Percentiles rank a stretch among this genome's conserved stretches.
Evolutionary conservation across 2,113 vertebrate genomes (phyloP).

Genomic region (Gnathonemus echidnorhynchus): DNA sequence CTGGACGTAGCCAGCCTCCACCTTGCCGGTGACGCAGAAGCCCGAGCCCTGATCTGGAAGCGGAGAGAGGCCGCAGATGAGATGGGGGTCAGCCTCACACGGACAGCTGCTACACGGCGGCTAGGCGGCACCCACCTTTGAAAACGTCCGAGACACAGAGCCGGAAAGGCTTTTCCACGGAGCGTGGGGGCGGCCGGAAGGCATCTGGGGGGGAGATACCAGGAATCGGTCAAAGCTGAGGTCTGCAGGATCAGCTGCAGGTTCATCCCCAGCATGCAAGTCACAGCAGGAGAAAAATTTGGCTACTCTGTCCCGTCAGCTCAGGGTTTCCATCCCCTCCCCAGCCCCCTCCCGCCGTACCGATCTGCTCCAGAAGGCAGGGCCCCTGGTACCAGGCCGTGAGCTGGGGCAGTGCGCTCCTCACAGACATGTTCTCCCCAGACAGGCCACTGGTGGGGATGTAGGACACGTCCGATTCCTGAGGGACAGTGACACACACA

Average conservation of each 20-base stretch:
- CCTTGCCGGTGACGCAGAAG: slow-evolving; percentile 95
- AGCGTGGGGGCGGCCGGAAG: slow-evolving; percentile 85
- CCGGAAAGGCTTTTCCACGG: slow-evolving; percentile 88
- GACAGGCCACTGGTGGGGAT: slow-evolving; percentile 91
- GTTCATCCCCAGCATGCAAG: not conserved
- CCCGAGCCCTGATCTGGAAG: slow-evolving; percentile 89
- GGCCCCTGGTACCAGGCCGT: slow-evolving; percentile 85
- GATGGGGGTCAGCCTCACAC: not conserved
- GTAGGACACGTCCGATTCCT: slow-evolving; percentile 93
- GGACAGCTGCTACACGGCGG: not conserved
- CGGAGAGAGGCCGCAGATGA: not conserved
- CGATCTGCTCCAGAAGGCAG: slow-evolving; percentile 89
- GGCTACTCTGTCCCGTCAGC: not conserved
- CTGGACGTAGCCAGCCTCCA: slow-evolving; percentile 91
- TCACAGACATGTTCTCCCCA: slow-evolving; percentile 83
- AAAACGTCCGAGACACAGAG: slow-evolving; percentile 93
- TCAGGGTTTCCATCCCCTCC: not conserved
- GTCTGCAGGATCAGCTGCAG: not conserved
- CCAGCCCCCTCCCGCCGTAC: slow-evolving; percentile 49
- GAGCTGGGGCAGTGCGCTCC: slow-evolving; percentile 68
- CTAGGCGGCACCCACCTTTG: slow-evolving; percentile 71
- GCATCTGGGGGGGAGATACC: slow-evolving; percentile 63
- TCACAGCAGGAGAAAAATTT: not conserved
- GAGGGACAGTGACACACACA: slow-evolving; percentile 27
- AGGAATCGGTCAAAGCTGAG: not conserved